These are phyloP conservation scores for Drosophila kanapiae DNA, from an alignment of 1,140 invertebrate species.

Conservation along the genomic window DNA sequence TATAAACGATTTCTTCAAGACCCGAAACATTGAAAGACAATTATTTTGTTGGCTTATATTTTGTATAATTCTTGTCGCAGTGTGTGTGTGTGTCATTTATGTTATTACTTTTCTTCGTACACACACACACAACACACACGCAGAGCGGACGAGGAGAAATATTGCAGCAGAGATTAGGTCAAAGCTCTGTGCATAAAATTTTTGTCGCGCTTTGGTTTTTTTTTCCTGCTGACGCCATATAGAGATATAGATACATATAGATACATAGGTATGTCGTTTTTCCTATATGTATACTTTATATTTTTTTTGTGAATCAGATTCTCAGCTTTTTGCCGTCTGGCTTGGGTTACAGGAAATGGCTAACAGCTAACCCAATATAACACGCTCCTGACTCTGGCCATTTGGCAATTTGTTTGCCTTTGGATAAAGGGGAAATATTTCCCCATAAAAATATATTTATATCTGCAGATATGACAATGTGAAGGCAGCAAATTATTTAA, in stretches of 20 bases:
- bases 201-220: slow-evolving; percentile 16
- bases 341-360: slow-evolving; percentile 27
- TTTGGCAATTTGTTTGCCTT: slow-evolving; percentile 49
- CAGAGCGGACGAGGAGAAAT: slow-evolving; percentile 63
- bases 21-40: too few relatives aligned
- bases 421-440: background rate
- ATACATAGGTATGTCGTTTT: slow-evolving; percentile 5
- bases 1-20: too few relatives aligned
- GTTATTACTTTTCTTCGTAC: slow-evolving; percentile 72
- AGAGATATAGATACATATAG: slow-evolving; percentile 34
- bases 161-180: slow-evolving; percentile 82
- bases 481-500: too few relatives aligned
- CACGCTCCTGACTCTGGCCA: slow-evolving; percentile 21
- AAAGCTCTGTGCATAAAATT: slow-evolving; percentile 76
- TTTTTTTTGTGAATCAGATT: slow-evolving; percentile 16
- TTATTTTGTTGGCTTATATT: too few relatives aligned
- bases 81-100: slow-evolving; percentile 67
- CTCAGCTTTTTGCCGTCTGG: slow-evolving; percentile 16
- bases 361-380: slow-evolving; percentile 49
- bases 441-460: background rate
- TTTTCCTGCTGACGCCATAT: slow-evolving; percentile 58
- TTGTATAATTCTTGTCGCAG: background rate
- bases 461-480: too few relatives aligned
- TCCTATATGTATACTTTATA: background rate
- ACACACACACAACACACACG: slow-evolving; percentile 36